Conservation (phyloP, 2,888 invertebrate species). For the Sinelater perroti region DNA sequence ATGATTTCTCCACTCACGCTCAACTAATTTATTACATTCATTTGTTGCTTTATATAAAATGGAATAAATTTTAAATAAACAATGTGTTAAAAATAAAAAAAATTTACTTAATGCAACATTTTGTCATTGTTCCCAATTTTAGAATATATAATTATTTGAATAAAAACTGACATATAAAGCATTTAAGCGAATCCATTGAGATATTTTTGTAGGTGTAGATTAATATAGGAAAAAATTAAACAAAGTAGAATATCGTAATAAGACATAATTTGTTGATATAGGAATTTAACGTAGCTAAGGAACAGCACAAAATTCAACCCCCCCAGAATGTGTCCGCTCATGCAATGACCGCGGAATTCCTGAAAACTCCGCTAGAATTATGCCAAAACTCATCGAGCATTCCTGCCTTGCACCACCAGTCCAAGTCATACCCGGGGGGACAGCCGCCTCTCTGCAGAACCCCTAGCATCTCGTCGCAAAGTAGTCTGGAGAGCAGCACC, state of each 20-base stretch:
- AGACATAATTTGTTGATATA: slow-evolving; percentile 52
- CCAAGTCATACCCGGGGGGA: slow-evolving; percentile 68
- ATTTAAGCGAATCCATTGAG: too few species aligned
- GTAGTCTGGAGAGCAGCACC: slow-evolving; percentile 80
- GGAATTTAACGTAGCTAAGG: slow-evolving; percentile 74
- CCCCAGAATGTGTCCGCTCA: slow-evolving; percentile 61
- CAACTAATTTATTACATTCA: too few species aligned
- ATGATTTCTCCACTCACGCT: too few species aligned
- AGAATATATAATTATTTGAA: too few species aligned
- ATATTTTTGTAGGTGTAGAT: too few species aligned
- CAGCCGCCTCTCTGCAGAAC: slow-evolving; percentile 75
- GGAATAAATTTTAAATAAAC: too few species aligned
- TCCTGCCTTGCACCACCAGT: slow-evolving; percentile 73
- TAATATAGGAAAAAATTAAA: too few species aligned
- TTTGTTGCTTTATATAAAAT: too few species aligned
- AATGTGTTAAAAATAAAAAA: too few species aligned
- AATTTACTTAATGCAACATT: too few species aligned
- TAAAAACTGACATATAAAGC: too few species aligned
- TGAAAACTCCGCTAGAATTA: slow-evolving; percentile 65
- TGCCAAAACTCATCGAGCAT: slow-evolving; percentile 63
- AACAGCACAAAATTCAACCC: slow-evolving; percentile 71
- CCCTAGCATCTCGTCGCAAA: slow-evolving; percentile 83
- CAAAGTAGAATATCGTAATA: not conserved
- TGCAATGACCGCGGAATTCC: slow-evolving; percentile 55
- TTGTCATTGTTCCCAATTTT: too few species aligned